Percentiles rank a stretch among this genome's conserved stretches.
Conservation (phyloP, 2,888 invertebrate species). For the Idaea aversata region DNA sequence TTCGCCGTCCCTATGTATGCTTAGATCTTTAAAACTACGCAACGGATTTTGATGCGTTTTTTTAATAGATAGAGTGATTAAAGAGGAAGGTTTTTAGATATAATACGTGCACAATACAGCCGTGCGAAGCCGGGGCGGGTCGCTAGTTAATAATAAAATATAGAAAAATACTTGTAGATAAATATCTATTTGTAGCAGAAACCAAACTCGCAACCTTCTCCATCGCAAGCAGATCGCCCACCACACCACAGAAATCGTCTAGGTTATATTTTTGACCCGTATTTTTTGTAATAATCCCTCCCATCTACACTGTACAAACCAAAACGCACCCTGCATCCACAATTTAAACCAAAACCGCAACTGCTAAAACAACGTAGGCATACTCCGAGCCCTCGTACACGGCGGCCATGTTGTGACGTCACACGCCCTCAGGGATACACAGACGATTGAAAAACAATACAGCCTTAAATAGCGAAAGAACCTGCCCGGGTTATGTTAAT, state of each 20-base stretch:
- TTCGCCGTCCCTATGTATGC: too few species aligned
- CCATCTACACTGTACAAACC: neutral
- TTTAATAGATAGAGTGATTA: too few species aligned
- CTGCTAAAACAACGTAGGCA: neutral
- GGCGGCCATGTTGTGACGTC: slow-evolving; percentile 41
- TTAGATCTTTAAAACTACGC: too few species aligned
- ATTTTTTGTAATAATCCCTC: too few species aligned
- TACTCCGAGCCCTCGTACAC: neutral
- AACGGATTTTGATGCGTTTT: too few species aligned
- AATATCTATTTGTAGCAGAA: too few species aligned
- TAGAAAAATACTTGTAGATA: neutral
- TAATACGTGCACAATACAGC: too few species aligned
- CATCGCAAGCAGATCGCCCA: neutral
- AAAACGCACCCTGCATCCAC: neutral
- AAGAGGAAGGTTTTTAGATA: too few species aligned
- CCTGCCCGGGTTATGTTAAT: slow-evolving; percentile 15
- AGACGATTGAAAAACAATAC: slow-evolving; percentile 47
- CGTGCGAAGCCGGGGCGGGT: too few species aligned
- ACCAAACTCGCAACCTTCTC: neutral
- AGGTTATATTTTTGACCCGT: too few species aligned
- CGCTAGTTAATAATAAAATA: neutral
- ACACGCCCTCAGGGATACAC: slow-evolving; percentile 19
- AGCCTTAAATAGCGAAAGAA: slow-evolving; percentile 25
- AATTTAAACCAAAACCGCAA: neutral
- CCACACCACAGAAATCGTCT: too few species aligned